phyloP scores from a whole-genome alignment of 2,888 invertebrate genomes.

The Chromoteleia sp. region DNA sequence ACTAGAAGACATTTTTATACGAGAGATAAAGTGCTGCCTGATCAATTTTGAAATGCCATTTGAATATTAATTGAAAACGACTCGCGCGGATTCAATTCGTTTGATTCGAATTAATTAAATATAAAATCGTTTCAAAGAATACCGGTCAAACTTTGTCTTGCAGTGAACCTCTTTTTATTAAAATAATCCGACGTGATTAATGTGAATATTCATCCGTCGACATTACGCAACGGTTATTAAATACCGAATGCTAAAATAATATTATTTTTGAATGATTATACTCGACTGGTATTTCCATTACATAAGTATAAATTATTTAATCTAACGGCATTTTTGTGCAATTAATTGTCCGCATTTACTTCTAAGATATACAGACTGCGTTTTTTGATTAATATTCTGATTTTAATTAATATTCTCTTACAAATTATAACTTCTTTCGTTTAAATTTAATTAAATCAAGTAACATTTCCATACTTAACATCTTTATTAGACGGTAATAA shows the following conservation, averaged over 20 bases:
- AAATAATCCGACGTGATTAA: slow-evolving; percentile 32
- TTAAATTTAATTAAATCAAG: slow-evolving; percentile 3
- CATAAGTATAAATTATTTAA: slow-evolving; percentile 25
- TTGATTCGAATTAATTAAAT: background rate
- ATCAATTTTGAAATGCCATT: slow-evolving; percentile 19
- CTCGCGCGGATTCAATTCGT: background rate
- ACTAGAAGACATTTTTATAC: slow-evolving; percentile 1
- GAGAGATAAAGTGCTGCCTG: background rate
- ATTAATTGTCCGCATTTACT: slow-evolving; percentile 12
- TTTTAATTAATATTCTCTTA: slow-evolving; percentile 18
- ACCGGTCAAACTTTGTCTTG: background rate
- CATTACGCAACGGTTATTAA: slow-evolving; percentile 21
- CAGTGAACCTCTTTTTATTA: background rate
- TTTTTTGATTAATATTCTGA: slow-evolving; percentile 7
- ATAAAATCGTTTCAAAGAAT: background rate
- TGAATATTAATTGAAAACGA: slow-evolving; percentile 24
- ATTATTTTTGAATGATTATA: slow-evolving; percentile 18
- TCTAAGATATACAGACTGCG: background rate
- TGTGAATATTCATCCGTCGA: slow-evolving; percentile 15
- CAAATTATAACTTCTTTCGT: background rate
- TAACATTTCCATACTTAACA: slow-evolving; percentile 22
- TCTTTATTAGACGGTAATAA: too few species aligned
- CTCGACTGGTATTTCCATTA: slow-evolving; percentile 21
- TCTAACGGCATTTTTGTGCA: slow-evolving; percentile 22
- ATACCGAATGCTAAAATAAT: slow-evolving; percentile 30